phyloP scores from a whole-genome alignment of 2,113 vertebrate genomes.

The Perca fluviatilis region DNA sequence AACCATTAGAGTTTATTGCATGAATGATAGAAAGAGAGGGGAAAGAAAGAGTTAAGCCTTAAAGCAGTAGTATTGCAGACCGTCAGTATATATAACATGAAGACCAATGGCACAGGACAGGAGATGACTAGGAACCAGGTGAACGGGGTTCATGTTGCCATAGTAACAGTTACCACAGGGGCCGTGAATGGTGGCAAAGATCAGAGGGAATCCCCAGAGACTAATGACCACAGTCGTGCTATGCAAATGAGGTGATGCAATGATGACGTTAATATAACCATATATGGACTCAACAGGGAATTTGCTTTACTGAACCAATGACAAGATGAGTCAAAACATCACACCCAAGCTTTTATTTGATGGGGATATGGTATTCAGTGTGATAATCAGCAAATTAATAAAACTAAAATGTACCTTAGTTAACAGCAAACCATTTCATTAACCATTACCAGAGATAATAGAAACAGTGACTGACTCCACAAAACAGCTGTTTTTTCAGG shows the following conservation, averaged over 20 bases:
- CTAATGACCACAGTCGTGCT: neutral
- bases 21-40: conserved; percentile 53
- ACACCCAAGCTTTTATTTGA: neutral
- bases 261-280: neutral
- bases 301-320: neutral
- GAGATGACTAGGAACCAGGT: conserved; percentile 44
- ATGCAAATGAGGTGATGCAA: conserved; percentile 14
- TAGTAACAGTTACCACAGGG: conserved; percentile 35
- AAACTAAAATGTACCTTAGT: neutral
- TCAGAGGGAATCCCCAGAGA: conserved; percentile 21
- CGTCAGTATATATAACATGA: conserved; percentile 53
- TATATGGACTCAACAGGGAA: conserved; percentile 9
- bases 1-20: conserved; percentile 47
- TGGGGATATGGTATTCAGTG: neutral
- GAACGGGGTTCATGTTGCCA: conserved; percentile 31
- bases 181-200: conserved; percentile 27
- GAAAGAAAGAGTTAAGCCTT: conserved; percentile 64
- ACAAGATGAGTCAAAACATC: neutral
- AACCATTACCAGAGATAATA: conserved; percentile 52
- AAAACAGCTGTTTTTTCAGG: neutral
- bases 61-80: conserved; percentile 66
- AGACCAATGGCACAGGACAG: conserved; percentile 31
- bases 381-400: neutral
- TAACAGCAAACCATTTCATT: conserved; percentile 30
- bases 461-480: conserved; percentile 27